Base-by-base conservation (phyloP, 64 coral and sea anemone genomes). In the Exaiptasia diaphana region DNA sequence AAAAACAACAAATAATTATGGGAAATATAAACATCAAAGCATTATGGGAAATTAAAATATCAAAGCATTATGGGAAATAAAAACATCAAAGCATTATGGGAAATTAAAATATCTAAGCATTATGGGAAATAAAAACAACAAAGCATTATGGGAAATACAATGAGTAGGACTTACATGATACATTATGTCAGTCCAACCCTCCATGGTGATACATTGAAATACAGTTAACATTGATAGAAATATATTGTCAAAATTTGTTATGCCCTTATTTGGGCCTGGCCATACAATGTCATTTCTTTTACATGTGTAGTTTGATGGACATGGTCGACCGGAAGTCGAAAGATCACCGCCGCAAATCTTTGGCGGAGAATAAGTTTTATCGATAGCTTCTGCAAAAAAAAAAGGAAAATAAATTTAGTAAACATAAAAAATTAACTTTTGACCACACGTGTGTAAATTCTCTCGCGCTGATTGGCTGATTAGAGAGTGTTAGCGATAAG, bases 131-230 rank as follows among this genome's bases (percentile, higher is more conserved):
- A n/a, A n/a, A n/a, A n/a, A n/a, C n/a, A n/a, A n/a, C n/a, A n/a
- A n/a, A n/a, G n/a, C n/a, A n/a, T n/a, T n/a, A n/a, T n/a, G n/a
- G n/a, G n/a, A n/a, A n/a, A n/a, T n/a, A n/a, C n/a, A n/a, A n/a
- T n/a, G n/a, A n/a, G n/a, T n/a, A n/a, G 7, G 25, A 97, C 93
- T 72, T 68, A 97, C 93, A 76, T 92, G 78, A 88, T 97, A 97
- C 93, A 97, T 97, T 13, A 97, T 88, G n/a, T 87, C 90, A n/a
- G 93, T 97, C 93, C 93, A 97, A 18, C 93, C 93, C 40, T 97
- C 93, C 79, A 92, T 97, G 25, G 93, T 97, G 17, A 97, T 91
- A 44, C 93, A 97, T 50, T 97, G 93, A 83, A 97, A 97, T 18
- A 97, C 89, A 18, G 93, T 97, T 20, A 97, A 53, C 93, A 97